A percentile compares a stretch with the other conserved stretches of the same genome.
phyloP scores from a whole-genome alignment of 2,113 vertebrate genomes.

The western clawed frog (Xenopus tropicalis) region UCB_Xtro_10.0 CM004444.2:147346001-147346500 shows the following conservation, averaged over 20 bases:
- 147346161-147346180: neutral
- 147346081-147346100: constrained; percentile 5
- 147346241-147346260: neutral
- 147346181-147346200: neutral
- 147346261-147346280: no score
- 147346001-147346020: neutral
- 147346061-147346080: neutral
- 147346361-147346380: constrained; percentile 19
- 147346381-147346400: constrained; percentile 28
- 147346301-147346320: neutral
- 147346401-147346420: constrained; percentile 23
- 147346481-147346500: constrained; percentile 30
- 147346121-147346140: constrained; percentile 1
- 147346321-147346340: constrained; percentile 30
- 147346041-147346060: neutral
- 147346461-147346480: neutral
- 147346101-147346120: neutral
- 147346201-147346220: neutral
- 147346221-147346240: neutral
- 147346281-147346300: no score
- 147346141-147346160: neutral
- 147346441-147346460: neutral
- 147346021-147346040: neutral
- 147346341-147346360: constrained; percentile 28
- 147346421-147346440: constrained; percentile 8